A percentile compares a stretch with the other conserved stretches of the same genome.
Evolutionary conservation across 2,888 invertebrate species (phyloP).

Genomic region (Tipula vernalis): DNA sequence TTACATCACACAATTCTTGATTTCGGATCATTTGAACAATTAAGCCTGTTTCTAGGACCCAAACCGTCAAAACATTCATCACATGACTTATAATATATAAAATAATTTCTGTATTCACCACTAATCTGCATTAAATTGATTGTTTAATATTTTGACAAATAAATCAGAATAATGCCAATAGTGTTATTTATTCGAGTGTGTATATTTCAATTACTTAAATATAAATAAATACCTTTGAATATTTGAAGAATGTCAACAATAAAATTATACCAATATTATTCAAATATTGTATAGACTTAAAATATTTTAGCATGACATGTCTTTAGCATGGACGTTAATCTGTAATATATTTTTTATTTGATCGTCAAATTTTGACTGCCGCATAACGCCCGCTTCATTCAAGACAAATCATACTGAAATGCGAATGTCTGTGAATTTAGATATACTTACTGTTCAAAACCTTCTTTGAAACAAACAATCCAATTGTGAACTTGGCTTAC

Average conservation of each 20-base stretch:
- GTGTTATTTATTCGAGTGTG: neutral
- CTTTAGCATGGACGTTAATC: neutral
- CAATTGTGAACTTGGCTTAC: neutral
- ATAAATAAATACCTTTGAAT: neutral
- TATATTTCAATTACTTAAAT: neutral
- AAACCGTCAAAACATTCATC: too few species aligned
- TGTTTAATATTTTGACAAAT: neutral
- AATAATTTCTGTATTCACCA: too few species aligned
- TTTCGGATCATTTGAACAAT: too few species aligned
- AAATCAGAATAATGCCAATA: neutral
- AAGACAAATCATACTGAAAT: neutral
- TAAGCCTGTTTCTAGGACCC: too few species aligned
- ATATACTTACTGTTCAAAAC: neutral
- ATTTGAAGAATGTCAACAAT: neutral
- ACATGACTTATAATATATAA: too few species aligned
- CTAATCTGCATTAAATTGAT: too few species aligned
- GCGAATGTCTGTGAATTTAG: neutral
- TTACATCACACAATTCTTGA: too few species aligned
- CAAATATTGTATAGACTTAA: neutral
- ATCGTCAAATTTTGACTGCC: neutral
- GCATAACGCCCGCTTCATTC: neutral
- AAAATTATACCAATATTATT: neutral
- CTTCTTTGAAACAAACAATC: neutral
- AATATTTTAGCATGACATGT: neutral
- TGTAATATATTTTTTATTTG: neutral